Percentiles rank a stretch among this genome's conserved stretches.
Evolutionary conservation across 2,888 invertebrate species (phyloP).

Genomic region (Drosophila atripex): DNA sequence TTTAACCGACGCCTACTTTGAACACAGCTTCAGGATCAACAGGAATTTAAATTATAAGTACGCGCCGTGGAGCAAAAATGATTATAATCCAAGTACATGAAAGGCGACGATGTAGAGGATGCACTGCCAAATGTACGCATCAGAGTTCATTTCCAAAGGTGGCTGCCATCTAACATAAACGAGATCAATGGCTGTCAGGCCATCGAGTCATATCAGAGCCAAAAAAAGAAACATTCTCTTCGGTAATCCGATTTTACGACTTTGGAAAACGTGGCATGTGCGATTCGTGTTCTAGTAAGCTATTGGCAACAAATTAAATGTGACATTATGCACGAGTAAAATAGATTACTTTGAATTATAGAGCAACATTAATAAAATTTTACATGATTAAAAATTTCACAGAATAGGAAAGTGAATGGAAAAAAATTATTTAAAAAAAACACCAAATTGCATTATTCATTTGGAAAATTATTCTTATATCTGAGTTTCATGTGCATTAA

Average conservation of each 20-base stretch:
- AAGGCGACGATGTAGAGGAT: conserved; percentile 34
- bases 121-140: conserved; percentile 45
- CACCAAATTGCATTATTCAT: not conserved
- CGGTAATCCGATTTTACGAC: not conserved
- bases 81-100: conserved; percentile 33
- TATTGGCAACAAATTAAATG: not conserved
- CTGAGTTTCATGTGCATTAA: not conserved
- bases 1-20: conserved; percentile 21
- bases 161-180: conserved; percentile 56
- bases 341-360: not conserved
- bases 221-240: conserved; percentile 13
- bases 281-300: not conserved
- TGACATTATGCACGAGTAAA: not conserved
- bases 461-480: not conserved
- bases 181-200: conserved; percentile 61
- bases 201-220: conserved; percentile 39
- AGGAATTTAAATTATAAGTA: conserved; percentile 3
- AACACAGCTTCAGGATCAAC: not conserved
- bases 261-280: not conserved
- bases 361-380: not conserved
- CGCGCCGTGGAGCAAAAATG: not conserved
- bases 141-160: conserved; percentile 31
- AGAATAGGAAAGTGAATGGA: not conserved
- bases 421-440: not conserved
- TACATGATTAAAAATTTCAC: not conserved